These are phyloP conservation scores for Mormyrus hasselquistii DNA, from an alignment of 2,797 vertebrate genomes.

Conservation along the genomic window DNA sequence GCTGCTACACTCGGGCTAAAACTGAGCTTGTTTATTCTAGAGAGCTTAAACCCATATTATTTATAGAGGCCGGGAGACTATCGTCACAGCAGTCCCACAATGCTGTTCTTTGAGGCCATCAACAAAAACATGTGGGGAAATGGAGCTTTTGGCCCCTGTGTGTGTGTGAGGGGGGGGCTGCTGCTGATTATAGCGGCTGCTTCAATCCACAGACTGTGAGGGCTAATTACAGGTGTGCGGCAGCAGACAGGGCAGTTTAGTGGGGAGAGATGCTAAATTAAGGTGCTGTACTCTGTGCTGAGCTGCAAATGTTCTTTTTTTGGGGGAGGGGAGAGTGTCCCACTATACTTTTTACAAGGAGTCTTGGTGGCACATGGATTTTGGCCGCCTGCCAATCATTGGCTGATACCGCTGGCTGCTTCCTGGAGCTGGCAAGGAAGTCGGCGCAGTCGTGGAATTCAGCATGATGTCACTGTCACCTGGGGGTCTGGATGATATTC, in stretches of 20 bases:
- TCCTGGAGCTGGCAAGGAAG: conserved; percentile 35
- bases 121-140: background rate
- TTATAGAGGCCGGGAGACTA: conserved; percentile 56
- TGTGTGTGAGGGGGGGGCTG: background rate
- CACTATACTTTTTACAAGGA: background rate
- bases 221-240: conserved; percentile 9
- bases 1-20: conserved; percentile 16
- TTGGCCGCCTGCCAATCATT: conserved; percentile 1
- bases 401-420: background rate
- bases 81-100: conserved; percentile 20
- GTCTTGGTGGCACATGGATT: background rate
- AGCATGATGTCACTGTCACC: background rate
- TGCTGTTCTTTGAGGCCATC: background rate
- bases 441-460: background rate
- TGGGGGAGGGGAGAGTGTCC: background rate
- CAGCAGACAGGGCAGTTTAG: background rate
- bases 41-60: conserved; percentile 52
- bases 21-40: conserved; percentile 49
- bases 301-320: conserved; percentile 8
- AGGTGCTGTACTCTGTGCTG: background rate
- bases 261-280: background rate
- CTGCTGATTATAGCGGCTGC: background rate
- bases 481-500: conserved; percentile 15
- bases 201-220: background rate
- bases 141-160: background rate